Evolutionary conservation across 2,888 invertebrate genomes (phyloP).

Genomic region (Trichogramma evanescens): DNA sequence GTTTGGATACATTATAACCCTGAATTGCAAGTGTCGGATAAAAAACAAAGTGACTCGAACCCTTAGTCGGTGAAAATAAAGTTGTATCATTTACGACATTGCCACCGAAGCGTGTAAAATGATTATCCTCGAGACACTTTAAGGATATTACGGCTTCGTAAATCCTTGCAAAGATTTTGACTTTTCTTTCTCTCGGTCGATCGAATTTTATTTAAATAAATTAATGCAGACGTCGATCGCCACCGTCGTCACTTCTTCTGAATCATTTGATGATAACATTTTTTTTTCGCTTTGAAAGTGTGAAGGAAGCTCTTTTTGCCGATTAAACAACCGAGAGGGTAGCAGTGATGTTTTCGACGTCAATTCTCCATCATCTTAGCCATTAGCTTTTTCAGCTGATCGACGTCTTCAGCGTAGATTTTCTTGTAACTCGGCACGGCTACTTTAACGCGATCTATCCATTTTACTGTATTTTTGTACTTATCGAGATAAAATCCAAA

Average conservation of each 20-base stretch:
- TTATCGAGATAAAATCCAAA: slow-evolving; percentile 44
- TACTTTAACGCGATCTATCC: slow-evolving; percentile 56
- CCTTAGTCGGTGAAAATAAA: too few species aligned
- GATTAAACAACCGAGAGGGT: slow-evolving; percentile 11
- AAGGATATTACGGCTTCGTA: too few species aligned
- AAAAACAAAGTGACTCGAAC: too few species aligned
- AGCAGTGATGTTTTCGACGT: slow-evolving; percentile 15
- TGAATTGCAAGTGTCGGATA: too few species aligned
- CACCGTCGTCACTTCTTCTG: neutral
- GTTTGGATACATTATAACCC: too few species aligned
- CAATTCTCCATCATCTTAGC: slow-evolving; percentile 8
- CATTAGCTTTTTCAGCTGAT: slow-evolving; percentile 28
- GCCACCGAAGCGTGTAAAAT: too few species aligned
- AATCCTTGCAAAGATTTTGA: too few species aligned
- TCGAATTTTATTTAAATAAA: too few species aligned
- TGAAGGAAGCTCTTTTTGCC: slow-evolving; percentile 12
- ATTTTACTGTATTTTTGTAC: slow-evolving; percentile 63
- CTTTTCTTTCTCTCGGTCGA: too few species aligned
- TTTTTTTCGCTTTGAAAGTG: neutral
- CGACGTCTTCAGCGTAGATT: slow-evolving; percentile 40
- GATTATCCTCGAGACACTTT: too few species aligned
- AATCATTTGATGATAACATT: neutral
- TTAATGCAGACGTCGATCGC: too few species aligned
- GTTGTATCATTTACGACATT: too few species aligned
- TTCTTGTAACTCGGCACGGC: slow-evolving; percentile 55